phyloP scores from a whole-genome alignment of 1,140 invertebrate genomes.

The Telenomus remus region DNA sequence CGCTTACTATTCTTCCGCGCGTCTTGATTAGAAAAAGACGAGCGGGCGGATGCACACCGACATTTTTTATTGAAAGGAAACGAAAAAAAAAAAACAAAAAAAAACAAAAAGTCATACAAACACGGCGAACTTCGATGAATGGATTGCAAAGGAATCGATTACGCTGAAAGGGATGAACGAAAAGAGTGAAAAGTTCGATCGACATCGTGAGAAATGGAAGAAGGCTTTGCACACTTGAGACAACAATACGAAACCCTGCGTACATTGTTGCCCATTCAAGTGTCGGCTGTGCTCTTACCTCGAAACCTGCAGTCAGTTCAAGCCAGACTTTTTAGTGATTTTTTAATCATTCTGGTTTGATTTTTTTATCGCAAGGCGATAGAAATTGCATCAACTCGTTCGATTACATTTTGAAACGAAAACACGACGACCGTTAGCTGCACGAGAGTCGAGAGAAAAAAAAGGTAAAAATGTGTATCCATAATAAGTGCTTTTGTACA shows the following conservation, averaged over 20 bases:
- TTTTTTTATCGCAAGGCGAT: too few relatives aligned
- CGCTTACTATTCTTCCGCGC: slow-evolving; percentile 43
- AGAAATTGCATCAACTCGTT: too few relatives aligned
- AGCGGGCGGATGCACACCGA: slow-evolving; percentile 15
- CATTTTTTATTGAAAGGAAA: slow-evolving; percentile 52
- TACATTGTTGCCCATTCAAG: slow-evolving; percentile 1
- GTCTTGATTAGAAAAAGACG: slow-evolving; percentile 53
- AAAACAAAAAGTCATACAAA: slow-evolving; percentile 32
- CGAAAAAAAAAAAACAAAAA: slow-evolving; percentile 22
- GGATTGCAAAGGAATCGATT: slow-evolving; percentile 48
- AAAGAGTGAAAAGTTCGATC: slow-evolving; percentile 39
- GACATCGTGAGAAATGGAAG: slow-evolving; percentile 42
- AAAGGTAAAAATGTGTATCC: too few relatives aligned
- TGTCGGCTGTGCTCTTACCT: not conserved
- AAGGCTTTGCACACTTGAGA: slow-evolving; percentile 40
- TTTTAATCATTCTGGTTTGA: too few relatives aligned
- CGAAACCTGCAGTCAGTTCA: too few relatives aligned
- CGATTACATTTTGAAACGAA: too few relatives aligned
- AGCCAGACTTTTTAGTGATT: too few relatives aligned
- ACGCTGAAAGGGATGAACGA: slow-evolving; percentile 32
- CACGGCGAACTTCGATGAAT: slow-evolving; percentile 33
- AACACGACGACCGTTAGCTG: too few relatives aligned
- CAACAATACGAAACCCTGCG: slow-evolving; percentile 25
- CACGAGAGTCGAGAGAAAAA: too few relatives aligned
- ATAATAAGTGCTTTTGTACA: too few relatives aligned